Conservation (phyloP, 1,140 invertebrate species). For the Delia radicum region DNA sequence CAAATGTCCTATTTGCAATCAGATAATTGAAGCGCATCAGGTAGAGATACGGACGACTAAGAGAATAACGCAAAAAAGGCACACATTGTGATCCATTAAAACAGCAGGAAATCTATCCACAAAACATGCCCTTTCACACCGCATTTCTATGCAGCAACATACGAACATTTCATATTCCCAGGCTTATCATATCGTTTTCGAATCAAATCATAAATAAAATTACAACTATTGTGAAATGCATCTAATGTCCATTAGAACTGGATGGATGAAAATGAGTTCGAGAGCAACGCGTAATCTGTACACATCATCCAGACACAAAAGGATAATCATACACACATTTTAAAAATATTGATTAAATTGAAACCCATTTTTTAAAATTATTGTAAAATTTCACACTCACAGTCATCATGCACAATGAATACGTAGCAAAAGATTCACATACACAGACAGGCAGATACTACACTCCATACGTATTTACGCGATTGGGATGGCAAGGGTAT, state of each 20-base stretch:
- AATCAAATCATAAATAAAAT: constrained; percentile 23
- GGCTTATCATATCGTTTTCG: not conserved
- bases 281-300: not conserved
- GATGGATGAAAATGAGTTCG: not conserved
- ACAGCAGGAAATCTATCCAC: constrained; percentile 14
- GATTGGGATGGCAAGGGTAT: not conserved
- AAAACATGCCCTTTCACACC: constrained; percentile 22
- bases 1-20: not conserved
- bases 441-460: not conserved
- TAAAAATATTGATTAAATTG: constrained; percentile 28
- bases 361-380: constrained; percentile 29
- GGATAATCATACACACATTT: constrained; percentile 8
- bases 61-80: not conserved
- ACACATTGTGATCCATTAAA: constrained; percentile 10
- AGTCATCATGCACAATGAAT: not conserved
- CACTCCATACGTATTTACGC: not conserved
- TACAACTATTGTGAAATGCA: constrained; percentile 12
- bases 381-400: constrained; percentile 29
- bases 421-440: not conserved
- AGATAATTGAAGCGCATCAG: constrained; percentile 15
- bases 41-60: not conserved
- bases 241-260: constrained; percentile 19
- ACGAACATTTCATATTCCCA: not conserved
- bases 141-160: not conserved
- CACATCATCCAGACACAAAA: not conserved